Base-by-base conservation (phyloP, 2,797 vertebrate species). In the Neoniphon sammara region DNA sequence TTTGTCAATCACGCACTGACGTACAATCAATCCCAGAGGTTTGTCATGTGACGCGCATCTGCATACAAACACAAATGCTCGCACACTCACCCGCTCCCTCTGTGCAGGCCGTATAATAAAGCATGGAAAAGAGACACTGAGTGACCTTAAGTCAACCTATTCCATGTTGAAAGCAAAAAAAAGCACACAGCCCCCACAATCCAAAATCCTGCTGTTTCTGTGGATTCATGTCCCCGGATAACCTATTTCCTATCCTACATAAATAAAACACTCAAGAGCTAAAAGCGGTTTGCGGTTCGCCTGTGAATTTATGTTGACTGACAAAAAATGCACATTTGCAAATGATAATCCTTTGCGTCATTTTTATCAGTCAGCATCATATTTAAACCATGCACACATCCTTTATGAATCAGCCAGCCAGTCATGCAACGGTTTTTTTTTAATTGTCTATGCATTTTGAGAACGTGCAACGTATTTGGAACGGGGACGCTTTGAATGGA, bases 1-100 rank as follows among this genome's bases (percentile, higher is more conserved):
- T 88, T 83, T 92, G 91, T 90, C 91, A 90, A 91, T 89, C 91
- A 88, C 78, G 54, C 12, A 52, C 65, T 57, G 88, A 89, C 81
- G 83, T 89, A 91, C 88, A 90, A 85, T 91, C 79, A 49, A 69
- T 74, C 85, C 87, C 73, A 70, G 57, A 66, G 34, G 75, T 71
- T 73, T 61, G 75, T 80, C 84, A n/a, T 34, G 44, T 12, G 25
- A 34, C 36, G 49, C 2, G 36, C 18, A 39, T 34, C 5, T 12
- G 15, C 31, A 21, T 56, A 47, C 42, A n/a, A 46, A 20, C 31
- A 73, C 21, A 17, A 54, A 61, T 17, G 57, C 75, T 69, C 74
- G 56, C 57, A 46, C 9, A 21, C 23, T 11, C 7, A 6, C 14
- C 10, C 14, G 18, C 46, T 30, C 18, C 7, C 20, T 11, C 10